Base-by-base conservation (phyloP, 2,797 vertebrate species). In the Aselliscus stoliczkanus region DNA sequence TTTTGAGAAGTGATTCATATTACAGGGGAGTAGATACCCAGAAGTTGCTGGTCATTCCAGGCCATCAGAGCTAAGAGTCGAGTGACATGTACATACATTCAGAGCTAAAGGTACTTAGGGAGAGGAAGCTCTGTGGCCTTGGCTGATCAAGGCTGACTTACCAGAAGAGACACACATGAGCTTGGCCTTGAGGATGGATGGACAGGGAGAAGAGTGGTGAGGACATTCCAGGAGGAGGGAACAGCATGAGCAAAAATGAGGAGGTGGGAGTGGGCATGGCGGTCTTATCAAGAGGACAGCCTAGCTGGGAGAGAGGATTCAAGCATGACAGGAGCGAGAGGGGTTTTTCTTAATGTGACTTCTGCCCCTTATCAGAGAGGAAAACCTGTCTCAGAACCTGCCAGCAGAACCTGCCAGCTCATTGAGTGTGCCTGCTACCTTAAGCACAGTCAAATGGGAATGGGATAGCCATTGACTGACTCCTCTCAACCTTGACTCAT, bases 211-310 rank as follows among this genome's bases (percentile, higher is more conserved):
- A n/a, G 39, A 3, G n/a, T 27, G 3, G 0, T 2, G 7, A 65
- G 50, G 69, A 4, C 34, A 0, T 20, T 4, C 3, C 23, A 7
- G 13, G n/a, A 5, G 9, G 13, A 31, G 23, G 52, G 54, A 27
- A 23, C 5, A 1, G 17, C 2, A 0, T 0, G 18, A 34, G 31
- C 31, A 20, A 56, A 79, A 60, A 11, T 10, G 34, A 42, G 65
- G 60, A 31, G 58, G 20, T 0, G 13, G 39, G 44, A 23, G 25
- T 17, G 4, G 15, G 2, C 2, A 0, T 12, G 7, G n/a, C 11
- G 1, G 11, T 42, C 15, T 44, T n/a, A 5, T 8, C 13, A 7
- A 77, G 62, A 80, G 11, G 4, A 52, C n/a, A 50, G 65, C 62
- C 64, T 21, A 47, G 6, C 27, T 5, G 6, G 23, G 52, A 52